phyloP scores from a whole-genome alignment of 2,888 invertebrate species.

The Diaperis boleti region DNA sequence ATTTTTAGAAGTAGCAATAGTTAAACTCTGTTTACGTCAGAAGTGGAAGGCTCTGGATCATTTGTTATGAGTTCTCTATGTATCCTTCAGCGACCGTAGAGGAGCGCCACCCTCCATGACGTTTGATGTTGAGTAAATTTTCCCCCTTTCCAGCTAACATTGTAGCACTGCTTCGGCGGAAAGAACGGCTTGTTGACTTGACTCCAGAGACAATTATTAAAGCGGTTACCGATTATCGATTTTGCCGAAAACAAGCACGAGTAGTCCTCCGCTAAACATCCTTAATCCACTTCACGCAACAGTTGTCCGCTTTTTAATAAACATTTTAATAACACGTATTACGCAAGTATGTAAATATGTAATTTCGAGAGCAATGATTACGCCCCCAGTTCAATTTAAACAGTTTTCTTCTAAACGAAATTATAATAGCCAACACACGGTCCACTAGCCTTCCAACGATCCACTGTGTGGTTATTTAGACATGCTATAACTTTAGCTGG shows the following conservation, averaged over 20 bases:
- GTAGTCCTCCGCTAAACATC: constrained; percentile 5
- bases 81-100: no score
- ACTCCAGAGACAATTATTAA: no score
- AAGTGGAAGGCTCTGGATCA: no score
- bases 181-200: no score
- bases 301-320: constrained; percentile 38
- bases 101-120: no score
- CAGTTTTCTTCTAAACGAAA: constrained; percentile 45
- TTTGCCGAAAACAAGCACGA: background rate
- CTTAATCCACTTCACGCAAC: constrained; percentile 40
- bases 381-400: constrained; percentile 56
- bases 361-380: constrained; percentile 53
- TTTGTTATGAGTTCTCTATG: no score
- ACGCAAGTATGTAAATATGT: constrained; percentile 54
- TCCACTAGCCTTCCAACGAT: constrained; percentile 50
- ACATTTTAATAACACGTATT: constrained; percentile 33
- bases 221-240: no score
- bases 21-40: no score
- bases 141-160: no score
- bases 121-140: no score
- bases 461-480: constrained; percentile 48
- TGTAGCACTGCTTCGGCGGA: no score
- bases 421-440: constrained; percentile 54
- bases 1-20: no score
- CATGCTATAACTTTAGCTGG: constrained; percentile 51